Percentiles rank a stretch among this genome's conserved stretches.
These are phyloP conservation scores for Ceratothoa steindachneri DNA, from an alignment of 2,888 invertebrate genomes.

Conservation along the genomic window DNA sequence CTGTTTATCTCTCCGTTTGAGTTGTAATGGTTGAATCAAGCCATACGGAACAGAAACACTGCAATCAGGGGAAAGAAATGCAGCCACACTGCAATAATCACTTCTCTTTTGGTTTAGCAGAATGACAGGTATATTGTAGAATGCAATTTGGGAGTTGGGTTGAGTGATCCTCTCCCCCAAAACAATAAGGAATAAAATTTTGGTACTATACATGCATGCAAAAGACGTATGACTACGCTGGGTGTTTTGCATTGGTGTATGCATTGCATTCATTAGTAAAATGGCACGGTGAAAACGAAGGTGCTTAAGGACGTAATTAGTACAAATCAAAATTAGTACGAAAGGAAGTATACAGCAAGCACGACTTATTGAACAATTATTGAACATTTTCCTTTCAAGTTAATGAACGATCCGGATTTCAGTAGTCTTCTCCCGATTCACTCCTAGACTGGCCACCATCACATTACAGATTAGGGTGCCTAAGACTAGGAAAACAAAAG, in stretches of 20 bases:
- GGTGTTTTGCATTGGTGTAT: not conserved
- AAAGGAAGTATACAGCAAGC: not conserved
- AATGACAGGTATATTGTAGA: not conserved
- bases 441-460: conserved; percentile 13
- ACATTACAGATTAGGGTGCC: conserved; percentile 24
- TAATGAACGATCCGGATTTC: not conserved
- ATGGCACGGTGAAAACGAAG: not conserved
- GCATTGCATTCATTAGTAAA: not conserved
- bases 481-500: conserved; percentile 40
- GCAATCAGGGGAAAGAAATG: too few relatives aligned
- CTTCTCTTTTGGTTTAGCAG: not conserved
- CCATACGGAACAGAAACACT: not conserved
- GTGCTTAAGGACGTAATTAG: not conserved
- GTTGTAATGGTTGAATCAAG: not conserved
- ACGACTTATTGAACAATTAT: not conserved
- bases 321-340: not conserved
- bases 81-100: not conserved
- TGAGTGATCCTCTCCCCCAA: too few relatives aligned
- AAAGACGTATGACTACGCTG: not conserved
- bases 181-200: not conserved
- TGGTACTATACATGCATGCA: not conserved
- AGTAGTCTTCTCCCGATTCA: conserved; percentile 29
- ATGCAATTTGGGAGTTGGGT: not conserved
- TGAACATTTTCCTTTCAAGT: not conserved
- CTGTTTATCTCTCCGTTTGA: not conserved